Evolutionary conservation across 1,140 invertebrate species (phyloP).

Genomic region (Drosophila grimshawi): DNA sequence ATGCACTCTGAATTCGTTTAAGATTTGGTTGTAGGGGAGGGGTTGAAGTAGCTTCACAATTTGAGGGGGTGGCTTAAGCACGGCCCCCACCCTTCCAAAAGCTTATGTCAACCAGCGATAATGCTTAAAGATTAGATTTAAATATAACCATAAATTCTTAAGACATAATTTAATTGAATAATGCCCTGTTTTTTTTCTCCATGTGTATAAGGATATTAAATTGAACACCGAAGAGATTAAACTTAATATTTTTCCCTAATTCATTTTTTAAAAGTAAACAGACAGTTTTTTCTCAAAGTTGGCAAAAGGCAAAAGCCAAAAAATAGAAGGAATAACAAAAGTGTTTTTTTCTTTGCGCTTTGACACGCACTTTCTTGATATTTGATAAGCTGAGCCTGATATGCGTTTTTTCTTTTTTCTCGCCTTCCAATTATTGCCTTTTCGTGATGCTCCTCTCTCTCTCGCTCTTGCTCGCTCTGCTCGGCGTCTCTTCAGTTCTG

Average conservation of each 20-base stretch:
- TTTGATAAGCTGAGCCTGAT: slow-evolving; percentile 31
- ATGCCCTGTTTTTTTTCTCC: background rate
- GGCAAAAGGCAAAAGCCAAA: background rate
- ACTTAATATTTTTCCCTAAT: background rate
- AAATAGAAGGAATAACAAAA: slow-evolving; percentile 20
- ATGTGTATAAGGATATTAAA: background rate
- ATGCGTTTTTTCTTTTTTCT: background rate
- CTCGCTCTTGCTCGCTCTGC: background rate
- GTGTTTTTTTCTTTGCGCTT: slow-evolving; percentile 14
- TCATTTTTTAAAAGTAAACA: background rate
- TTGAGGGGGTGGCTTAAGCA: background rate
- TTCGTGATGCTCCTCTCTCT: background rate
- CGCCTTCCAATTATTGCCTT: slow-evolving; percentile 12
- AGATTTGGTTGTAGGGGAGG: slow-evolving; percentile 12
- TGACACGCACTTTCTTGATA: slow-evolving; percentile 43
- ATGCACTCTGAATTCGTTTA: slow-evolving; percentile 55
- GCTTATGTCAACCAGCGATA: slow-evolving; percentile 4
- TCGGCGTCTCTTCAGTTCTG: background rate
- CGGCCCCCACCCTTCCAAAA: background rate
- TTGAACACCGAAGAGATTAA: background rate
- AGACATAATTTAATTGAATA: too few species aligned
- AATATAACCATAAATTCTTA: too few species aligned
- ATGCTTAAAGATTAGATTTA: background rate
- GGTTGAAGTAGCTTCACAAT: background rate
- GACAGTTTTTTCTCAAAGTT: background rate